phyloP scores from a whole-genome alignment of 2,113 vertebrate species.

The Lethenteron camtschaticum region DNA sequence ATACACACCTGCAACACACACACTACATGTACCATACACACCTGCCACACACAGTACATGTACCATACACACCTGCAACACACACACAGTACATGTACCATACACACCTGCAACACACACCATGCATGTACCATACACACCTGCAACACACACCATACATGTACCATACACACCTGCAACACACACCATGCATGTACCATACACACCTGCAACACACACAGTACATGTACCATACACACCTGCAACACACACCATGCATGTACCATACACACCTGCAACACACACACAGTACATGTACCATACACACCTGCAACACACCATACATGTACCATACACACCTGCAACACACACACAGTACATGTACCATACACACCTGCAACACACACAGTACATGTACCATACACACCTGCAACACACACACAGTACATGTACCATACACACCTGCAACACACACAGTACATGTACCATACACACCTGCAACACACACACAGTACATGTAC shows the following conservation, averaged over 20 bases:
- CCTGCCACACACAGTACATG: background rate
- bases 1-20: too few species aligned
- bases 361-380: background rate
- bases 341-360: too few species aligned
- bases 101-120: background rate
- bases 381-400: background rate
- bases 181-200: background rate
- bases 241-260: too few species aligned
- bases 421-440: background rate
- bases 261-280: too few species aligned
- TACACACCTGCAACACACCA: too few species aligned
- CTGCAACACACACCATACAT: background rate
- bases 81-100: background rate
- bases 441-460: too few species aligned
- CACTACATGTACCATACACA: background rate
- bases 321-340: too few species aligned
- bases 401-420: background rate
- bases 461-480: background rate
- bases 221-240: too few species aligned
- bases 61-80: conserved; percentile 35
- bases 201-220: background rate
- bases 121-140: background rate
- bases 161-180: background rate
- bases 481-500: background rate
- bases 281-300: too few species aligned